These are phyloP conservation scores for Boloria euphrosyne DNA, from an alignment of 2,888 invertebrate genomes.

Conservation along the genomic window DNA sequence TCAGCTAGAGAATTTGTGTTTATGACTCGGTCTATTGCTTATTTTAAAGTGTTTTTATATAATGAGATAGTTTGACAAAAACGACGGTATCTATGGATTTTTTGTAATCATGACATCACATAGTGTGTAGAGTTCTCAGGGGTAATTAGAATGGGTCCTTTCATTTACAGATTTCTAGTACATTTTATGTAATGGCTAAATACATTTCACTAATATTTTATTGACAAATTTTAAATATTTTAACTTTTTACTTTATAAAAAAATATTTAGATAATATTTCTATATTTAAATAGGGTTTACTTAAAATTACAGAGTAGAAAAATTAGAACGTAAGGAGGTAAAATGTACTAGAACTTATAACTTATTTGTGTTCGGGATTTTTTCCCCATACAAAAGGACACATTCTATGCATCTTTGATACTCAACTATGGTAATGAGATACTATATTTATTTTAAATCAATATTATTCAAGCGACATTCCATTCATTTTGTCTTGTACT, in stretches of 20 bases:
- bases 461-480: conserved; percentile 47
- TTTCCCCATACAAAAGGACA: conserved; percentile 13
- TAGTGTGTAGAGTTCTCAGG: conserved; percentile 4
- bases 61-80: conserved; percentile 15
- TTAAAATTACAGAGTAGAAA: too few species aligned
- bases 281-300: too few species aligned
- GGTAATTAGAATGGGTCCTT: conserved; percentile 21
- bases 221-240: too few species aligned
- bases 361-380: not conserved
- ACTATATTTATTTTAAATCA: conserved; percentile 31
- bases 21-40: conserved; percentile 29
- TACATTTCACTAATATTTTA: too few species aligned
- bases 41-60: conserved; percentile 19
- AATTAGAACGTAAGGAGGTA: too few species aligned
- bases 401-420: conserved; percentile 21
- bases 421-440: conserved; percentile 17
- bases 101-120: conserved; percentile 31
- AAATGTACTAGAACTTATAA: too few species aligned
- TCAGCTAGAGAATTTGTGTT: conserved; percentile 60
- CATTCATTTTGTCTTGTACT: conserved; percentile 58
- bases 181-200: not conserved
- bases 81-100: conserved; percentile 16
- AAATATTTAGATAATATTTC: too few species aligned
- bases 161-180: not conserved
- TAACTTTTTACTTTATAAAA: too few species aligned